Base-by-base conservation (phyloP, 2,888 invertebrate genomes). In the Galerucella pusilla region DNA sequence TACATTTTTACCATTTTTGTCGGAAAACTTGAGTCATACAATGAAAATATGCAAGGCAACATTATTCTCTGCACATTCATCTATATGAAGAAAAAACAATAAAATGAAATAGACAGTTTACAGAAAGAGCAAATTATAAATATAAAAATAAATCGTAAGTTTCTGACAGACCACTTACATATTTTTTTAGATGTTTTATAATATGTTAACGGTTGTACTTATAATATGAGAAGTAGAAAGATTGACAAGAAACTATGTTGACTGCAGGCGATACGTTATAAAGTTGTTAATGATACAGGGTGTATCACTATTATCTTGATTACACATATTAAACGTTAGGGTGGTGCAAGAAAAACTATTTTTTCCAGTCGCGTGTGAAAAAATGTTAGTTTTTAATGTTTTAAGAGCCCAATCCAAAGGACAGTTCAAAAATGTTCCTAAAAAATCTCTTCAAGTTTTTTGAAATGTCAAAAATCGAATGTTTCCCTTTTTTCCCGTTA, bases 161-260 rank as follows among this genome's bases (percentile, higher is more conserved):
- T 49, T 49, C 49, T 49, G 49, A 49, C 49, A 49, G 49, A 49
- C 49, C 49, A 49, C 49, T 49, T 49, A 49, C 49, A 49, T 49
- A 49, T 12, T 49, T 49, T 49, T 49, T 49, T 49, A 49, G 3
- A 12, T 4, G 49, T 49, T 49, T 49, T 12, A 49, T 49, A 14
- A 4, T 0, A 28, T 46, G 46, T 49, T 49, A 49, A 49, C 49
- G 49, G 49, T 49, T 14, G 49, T 49, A 49, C 49, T 49, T 49
- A 49, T 49, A 49, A 49, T 49, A 49, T 12, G 49, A 49, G 49
- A 49, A 49, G 49, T 14, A 49, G 49, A 49, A 49, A 49, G 49
- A 49, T 49, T 49, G 49, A 49, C 49, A 49, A 49, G 49, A 49
- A 11, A 49, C 49, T 49, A 14, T 49, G 49, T 49, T 49, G 11